A percentile compares a stretch with the other conserved stretches of the same genome.
These are phyloP conservation scores for Phoxinus phoxinus DNA, from an alignment of 2,113 vertebrate genomes.

Conservation along the genomic window DNA sequence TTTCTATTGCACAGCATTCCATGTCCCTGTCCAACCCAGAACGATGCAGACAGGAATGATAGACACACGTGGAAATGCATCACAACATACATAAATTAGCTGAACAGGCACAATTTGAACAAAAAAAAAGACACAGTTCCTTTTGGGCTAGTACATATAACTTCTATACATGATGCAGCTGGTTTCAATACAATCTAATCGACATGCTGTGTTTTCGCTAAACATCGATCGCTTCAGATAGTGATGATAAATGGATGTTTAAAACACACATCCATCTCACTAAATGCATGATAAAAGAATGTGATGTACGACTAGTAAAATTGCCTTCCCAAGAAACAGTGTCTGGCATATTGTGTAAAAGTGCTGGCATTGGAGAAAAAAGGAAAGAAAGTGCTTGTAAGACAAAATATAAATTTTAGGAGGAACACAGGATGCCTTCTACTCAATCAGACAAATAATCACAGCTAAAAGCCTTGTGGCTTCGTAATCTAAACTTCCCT, in stretches of 20 bases:
- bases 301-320: slow-evolving; percentile 19
- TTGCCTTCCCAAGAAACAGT: slow-evolving; percentile 42
- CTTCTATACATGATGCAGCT: slow-evolving; percentile 58
- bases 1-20: slow-evolving; percentile 54
- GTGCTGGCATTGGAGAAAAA: slow-evolving; percentile 49
- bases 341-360: slow-evolving; percentile 50
- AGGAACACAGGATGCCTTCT: slow-evolving; percentile 22
- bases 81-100: slow-evolving; percentile 53
- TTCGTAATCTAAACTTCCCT: neutral
- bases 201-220: slow-evolving; percentile 56
- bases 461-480: neutral
- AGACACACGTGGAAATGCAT: slow-evolving; percentile 62
- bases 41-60: slow-evolving; percentile 46
- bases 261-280: slow-evolving; percentile 43
- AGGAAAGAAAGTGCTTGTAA: slow-evolving; percentile 53
- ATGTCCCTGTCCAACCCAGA: slow-evolving; percentile 45
- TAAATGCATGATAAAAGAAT: slow-evolving; percentile 25
- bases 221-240: slow-evolving; percentile 61
- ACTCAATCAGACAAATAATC: slow-evolving; percentile 1
- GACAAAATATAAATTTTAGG: slow-evolving; percentile 52
- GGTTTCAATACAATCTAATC: slow-evolving; percentile 42
- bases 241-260: slow-evolving; percentile 8
- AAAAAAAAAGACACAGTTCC: slow-evolving; percentile 65
- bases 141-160: slow-evolving; percentile 50
- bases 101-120: slow-evolving; percentile 65